Evolutionary conservation across 2,113 vertebrate genomes (phyloP), one percentile per base, ranked within the genome.

Genomic region (Semicossyphus pulcher): DNA sequence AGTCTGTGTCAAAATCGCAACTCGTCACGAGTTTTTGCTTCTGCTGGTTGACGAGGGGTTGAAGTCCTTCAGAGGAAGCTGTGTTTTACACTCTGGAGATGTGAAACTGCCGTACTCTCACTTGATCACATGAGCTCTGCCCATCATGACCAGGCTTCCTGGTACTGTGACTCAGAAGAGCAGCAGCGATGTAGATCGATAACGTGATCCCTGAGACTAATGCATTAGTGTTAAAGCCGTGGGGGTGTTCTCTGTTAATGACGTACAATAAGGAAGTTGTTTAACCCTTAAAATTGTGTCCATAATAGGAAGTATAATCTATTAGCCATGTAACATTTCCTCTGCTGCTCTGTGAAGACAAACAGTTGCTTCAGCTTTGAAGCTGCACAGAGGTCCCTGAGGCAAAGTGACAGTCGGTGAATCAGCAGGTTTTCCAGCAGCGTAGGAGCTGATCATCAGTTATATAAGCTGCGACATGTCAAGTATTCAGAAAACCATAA

Each of bases 401-500:
- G 75, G 52, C n/a, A 42, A 11, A 10, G 29, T 23, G 36, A 20
- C 49, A 1, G 56, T 31, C 47, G 20, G 25, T 58, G 29, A 57
- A 32, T 67, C 44, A 36, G 54, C 5, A 16, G 14, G 1, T 66
- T 41, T 36, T n/a, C 23, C 0, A 26, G 14, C 61, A 41, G 58
- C 20, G 23, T 34, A 4, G 23, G 16, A 41, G 44, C 39, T 16
- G 11, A 5, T 20, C 54, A 14, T 25, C 36, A 21, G 4, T 41
- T 39, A 6, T 4, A 52, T 62, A 47, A 47, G 39, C 56, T 32
- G 42, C 68, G 47, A 68, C 44, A 32, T 23, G 67, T 59, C n/a
- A 7, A 10, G 20, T 18, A n/a, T 60, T 70, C 1, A 10, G 60
- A 42, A 57, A 41, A 23, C 14, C 0, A 4, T 16, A n/a, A 3